Percentiles rank a stretch among this genome's conserved stretches.
These are phyloP conservation scores for Aplodontia rufa DNA, from an alignment of 2,113 vertebrate species.

Conservation along the genomic window DNA sequence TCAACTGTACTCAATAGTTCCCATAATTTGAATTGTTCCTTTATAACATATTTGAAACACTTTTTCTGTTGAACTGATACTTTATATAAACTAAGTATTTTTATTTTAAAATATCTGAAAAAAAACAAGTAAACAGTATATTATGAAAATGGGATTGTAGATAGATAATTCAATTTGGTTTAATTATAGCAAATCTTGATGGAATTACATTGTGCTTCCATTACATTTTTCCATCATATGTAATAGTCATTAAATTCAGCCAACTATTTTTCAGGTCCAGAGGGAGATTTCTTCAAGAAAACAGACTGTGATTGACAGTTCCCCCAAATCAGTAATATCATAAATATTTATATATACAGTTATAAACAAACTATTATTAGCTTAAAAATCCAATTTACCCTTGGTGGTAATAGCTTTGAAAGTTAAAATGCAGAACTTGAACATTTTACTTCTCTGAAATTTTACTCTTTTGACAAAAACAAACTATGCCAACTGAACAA, in stretches of 20 bases:
- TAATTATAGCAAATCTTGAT: slow-evolving; percentile 60
- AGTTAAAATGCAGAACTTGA: slow-evolving; percentile 63
- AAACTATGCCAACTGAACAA: slow-evolving; percentile 53
- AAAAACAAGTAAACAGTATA: slow-evolving; percentile 36
- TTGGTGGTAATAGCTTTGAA: slow-evolving; percentile 58
- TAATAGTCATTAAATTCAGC: slow-evolving; percentile 44
- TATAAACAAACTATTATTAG: slow-evolving; percentile 62
- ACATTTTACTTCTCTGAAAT: slow-evolving; percentile 52
- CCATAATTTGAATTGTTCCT: slow-evolving; percentile 12
- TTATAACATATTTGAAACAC: slow-evolving; percentile 24
- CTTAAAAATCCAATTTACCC: slow-evolving; percentile 60
- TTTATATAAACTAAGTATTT: background rate
- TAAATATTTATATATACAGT: slow-evolving; percentile 52
- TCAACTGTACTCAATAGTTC: slow-evolving; percentile 30
- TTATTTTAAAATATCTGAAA: slow-evolving; percentile 55
- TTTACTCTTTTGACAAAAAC: slow-evolving; percentile 60
- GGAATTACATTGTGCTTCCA: background rate
- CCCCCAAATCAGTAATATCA: slow-evolving; percentile 5
- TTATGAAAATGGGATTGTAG: slow-evolving; percentile 26
- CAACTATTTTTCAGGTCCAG: background rate
- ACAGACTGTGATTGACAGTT: slow-evolving; percentile 21
- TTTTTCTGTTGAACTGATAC: slow-evolving; percentile 22
- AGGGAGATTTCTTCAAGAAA: slow-evolving; percentile 57
- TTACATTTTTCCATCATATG: slow-evolving; percentile 37
- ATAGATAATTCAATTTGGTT: slow-evolving; percentile 15